These are phyloP conservation scores for Tichodroma muraria DNA, from an alignment of 2,113 vertebrate species.

Conservation along the genomic window DNA sequence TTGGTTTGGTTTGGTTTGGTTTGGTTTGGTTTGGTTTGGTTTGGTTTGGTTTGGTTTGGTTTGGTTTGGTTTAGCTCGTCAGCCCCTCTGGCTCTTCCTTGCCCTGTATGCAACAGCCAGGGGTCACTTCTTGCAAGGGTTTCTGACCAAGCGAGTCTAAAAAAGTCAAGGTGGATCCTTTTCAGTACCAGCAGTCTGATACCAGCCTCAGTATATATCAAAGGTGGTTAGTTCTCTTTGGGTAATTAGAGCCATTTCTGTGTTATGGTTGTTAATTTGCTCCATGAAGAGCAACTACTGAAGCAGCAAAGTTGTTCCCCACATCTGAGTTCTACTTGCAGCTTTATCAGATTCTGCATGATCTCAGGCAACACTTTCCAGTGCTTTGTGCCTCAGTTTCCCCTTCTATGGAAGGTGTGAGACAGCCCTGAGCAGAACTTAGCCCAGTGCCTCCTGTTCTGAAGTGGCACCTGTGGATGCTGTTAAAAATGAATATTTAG, in stretches of 20 bases:
- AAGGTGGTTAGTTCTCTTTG: not conserved
- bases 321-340: not conserved
- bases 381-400: not conserved
- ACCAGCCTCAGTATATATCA: not conserved
- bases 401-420: not conserved
- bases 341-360: not conserved
- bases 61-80: not conserved
- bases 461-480: not conserved
- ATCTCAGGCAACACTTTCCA: not conserved
- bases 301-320: not conserved
- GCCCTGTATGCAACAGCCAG: not conserved
- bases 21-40: not conserved
- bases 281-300: not conserved
- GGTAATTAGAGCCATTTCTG: not conserved
- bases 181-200: not conserved
- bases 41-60: not conserved
- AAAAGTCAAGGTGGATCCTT: not conserved
- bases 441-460: not conserved
- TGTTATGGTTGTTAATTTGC: not conserved
- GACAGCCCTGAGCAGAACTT: not conserved
- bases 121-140: not conserved
- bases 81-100: not conserved
- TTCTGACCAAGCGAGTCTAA: not conserved
- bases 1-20: not conserved
- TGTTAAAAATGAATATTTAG: not conserved